Evolutionary conservation across 2,797 vertebrate genomes (phyloP), one percentile per base, ranked within the genome.

Genomic region (Hybognathus amarus): DNA sequence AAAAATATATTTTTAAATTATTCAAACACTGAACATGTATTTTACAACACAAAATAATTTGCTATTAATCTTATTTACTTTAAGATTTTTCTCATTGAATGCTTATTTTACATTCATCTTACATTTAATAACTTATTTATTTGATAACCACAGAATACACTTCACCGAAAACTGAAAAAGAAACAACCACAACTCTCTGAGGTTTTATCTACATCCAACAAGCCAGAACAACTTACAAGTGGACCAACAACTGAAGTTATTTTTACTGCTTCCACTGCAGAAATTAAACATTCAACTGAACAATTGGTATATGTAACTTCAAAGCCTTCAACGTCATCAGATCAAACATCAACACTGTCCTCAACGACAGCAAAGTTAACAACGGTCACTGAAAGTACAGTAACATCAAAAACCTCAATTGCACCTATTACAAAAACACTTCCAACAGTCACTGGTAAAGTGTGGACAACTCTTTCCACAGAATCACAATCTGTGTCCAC

Each of bases 131-230:
- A 20, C 2, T 22, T 56, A 40, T 71, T 47, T 33, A 38, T 8
- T 54, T 77, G 10, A 5, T 54, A 2, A 63, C 10, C 59, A 83
- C 59, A 86, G 80, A 76, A 50, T n/a, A 63, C 17, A 79, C 77
- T 40, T 83, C 83, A 38, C 67, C 47, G 6, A 11, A 66, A 45
- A 83, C 67, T 64, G 42, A 67, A 33, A 70, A 81, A 78, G 70
- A 77, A 7, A 83, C 80, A 11, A 73, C 70, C 5, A 79, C 81
- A 71, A 70, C 54, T 59, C 15, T 42, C n/a, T 6, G 17, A 52
- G 17, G 11, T 70, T 71, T 50, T 80, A 67, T 59, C 59, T 18
- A 74, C 73, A 77, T 52, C 76, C 13, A 70, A 13, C 22, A 70
- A 56, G 38, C 47, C 61, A 40, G 68, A 67, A 6, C 22, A 24